Evolutionary conservation across 2,888 invertebrate species (phyloP).

Genomic region (Epinotia ramella): DNA sequence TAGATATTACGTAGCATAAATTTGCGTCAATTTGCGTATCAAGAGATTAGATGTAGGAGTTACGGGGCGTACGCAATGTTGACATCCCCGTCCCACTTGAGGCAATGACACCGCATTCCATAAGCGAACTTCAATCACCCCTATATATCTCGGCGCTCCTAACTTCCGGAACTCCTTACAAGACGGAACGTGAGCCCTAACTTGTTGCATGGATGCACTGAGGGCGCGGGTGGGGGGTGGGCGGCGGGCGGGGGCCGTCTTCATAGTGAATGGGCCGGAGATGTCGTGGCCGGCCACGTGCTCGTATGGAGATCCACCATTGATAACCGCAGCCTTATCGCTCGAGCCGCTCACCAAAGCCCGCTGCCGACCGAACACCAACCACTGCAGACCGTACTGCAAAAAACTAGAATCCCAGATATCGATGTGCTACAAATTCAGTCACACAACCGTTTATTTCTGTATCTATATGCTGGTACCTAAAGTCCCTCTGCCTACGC

Average conservation of each 20-base stretch:
- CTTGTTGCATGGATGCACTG: slow-evolving; percentile 84
- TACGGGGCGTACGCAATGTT: slow-evolving; percentile 20
- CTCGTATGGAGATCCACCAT: slow-evolving; percentile 84
- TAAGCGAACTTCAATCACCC: slow-evolving; percentile 43
- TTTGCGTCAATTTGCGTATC: neutral
- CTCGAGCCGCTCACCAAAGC: slow-evolving; percentile 51
- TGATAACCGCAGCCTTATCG: slow-evolving; percentile 83
- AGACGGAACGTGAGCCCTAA: slow-evolving; percentile 77
- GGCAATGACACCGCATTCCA: slow-evolving; percentile 42
- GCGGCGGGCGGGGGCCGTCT: slow-evolving; percentile 69
- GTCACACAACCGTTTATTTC: neutral
- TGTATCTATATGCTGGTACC: neutral
- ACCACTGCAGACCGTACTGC: neutral
- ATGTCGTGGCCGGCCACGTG: slow-evolving; percentile 82
- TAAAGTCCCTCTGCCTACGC: neutral
- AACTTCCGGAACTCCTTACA: slow-evolving; percentile 74
- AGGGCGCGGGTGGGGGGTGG: slow-evolving; percentile 59
- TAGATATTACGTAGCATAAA: neutral
- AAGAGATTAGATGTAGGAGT: neutral
- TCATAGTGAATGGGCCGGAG: slow-evolving; percentile 85
- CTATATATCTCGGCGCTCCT: slow-evolving; percentile 51
- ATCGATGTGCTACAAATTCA: neutral
- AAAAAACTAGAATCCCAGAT: neutral
- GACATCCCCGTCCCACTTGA: slow-evolving; percentile 35
- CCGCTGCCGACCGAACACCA: slow-evolving; percentile 2